phyloP scores from a whole-genome alignment of 2,888 invertebrate genomes.

The Drepana falcataria region DNA sequence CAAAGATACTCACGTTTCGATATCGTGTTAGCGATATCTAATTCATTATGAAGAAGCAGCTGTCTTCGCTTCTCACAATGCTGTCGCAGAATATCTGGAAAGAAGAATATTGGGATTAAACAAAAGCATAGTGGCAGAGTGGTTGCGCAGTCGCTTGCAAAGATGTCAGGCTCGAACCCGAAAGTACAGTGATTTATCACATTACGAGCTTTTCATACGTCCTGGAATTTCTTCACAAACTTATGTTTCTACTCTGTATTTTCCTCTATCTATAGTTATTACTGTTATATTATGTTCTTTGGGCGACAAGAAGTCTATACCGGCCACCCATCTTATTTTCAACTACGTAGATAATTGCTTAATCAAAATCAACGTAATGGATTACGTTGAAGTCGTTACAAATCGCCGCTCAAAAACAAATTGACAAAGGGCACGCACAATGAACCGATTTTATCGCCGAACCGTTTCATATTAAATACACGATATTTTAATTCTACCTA shows the following conservation, averaged over 20 bases:
- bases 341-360: not conserved
- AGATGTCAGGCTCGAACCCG: too few species aligned
- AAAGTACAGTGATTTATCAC: too few species aligned
- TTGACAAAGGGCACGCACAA: not conserved
- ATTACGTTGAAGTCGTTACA: not conserved
- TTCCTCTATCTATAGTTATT: too few species aligned
- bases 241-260: too few species aligned
- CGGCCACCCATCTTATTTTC: not conserved
- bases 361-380: not conserved
- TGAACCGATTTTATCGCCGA: not conserved
- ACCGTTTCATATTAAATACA: not conserved
- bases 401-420: not conserved
- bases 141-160: too few species aligned
- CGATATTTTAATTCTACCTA: not conserved
- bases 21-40: slow-evolving; percentile 76
- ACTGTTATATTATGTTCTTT: too few species aligned
- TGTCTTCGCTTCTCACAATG: slow-evolving; percentile 37
- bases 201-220: too few species aligned
- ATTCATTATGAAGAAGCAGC: slow-evolving; percentile 61
- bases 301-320: not conserved
- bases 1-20: slow-evolving; percentile 65
- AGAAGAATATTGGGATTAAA: slow-evolving; percentile 17
- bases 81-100: slow-evolving; percentile 34
- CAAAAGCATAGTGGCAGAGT: not conserved
- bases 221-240: too few species aligned